A percentile compares a stretch with the other conserved stretches of the same genome.
Conservation (phyloP, 2,888 invertebrate species). For the Bursaphelenchus okinawaensis region DNA sequence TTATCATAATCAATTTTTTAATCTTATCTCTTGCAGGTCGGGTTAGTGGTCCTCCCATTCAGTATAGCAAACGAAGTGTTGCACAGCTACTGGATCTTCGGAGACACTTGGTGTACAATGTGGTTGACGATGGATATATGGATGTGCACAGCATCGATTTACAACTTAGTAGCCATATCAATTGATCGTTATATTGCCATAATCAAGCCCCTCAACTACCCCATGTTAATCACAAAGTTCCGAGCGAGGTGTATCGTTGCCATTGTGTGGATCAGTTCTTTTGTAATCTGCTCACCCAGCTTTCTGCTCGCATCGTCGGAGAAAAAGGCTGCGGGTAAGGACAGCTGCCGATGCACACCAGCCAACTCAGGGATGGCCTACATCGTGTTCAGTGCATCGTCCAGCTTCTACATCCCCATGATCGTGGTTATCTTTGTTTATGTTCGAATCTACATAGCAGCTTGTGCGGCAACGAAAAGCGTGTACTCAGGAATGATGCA, state of each 20-base stretch:
- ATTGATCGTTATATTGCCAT: constrained; percentile 86
- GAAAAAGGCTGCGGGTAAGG: constrained; percentile 58
- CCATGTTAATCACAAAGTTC: constrained; percentile 70
- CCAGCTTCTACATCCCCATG: constrained; percentile 97
- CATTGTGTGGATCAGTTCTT: constrained; percentile 89
- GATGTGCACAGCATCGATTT: constrained; percentile 95
- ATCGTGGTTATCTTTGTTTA: constrained; percentile 93
- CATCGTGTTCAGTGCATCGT: constrained; percentile 76
- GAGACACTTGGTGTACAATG: constrained; percentile 81
- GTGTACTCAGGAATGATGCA: constrained; percentile 56
- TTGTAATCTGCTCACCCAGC: constrained; percentile 92
- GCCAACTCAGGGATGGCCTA: constrained; percentile 84
- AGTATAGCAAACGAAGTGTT: constrained; percentile 84
- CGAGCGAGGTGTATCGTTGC: constrained; percentile 56
- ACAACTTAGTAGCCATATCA: constrained; percentile 90
- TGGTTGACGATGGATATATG: constrained; percentile 97
- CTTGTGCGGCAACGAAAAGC: constrained; percentile 60
- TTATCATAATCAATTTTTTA: too few relatives aligned
- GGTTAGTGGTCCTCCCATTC: constrained; percentile 87
- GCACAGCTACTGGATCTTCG: constrained; percentile 83
- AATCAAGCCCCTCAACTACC: constrained; percentile 89
- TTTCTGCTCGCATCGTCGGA: constrained; percentile 62
- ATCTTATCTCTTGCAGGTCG: constrained; percentile 64
- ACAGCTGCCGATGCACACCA: constrained; percentile 72
- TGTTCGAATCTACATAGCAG: constrained; percentile 90